These are phyloP conservation scores for Spheniscus humboldti DNA, from an alignment of 2,797 vertebrate species.

Conservation along the genomic window DNA sequence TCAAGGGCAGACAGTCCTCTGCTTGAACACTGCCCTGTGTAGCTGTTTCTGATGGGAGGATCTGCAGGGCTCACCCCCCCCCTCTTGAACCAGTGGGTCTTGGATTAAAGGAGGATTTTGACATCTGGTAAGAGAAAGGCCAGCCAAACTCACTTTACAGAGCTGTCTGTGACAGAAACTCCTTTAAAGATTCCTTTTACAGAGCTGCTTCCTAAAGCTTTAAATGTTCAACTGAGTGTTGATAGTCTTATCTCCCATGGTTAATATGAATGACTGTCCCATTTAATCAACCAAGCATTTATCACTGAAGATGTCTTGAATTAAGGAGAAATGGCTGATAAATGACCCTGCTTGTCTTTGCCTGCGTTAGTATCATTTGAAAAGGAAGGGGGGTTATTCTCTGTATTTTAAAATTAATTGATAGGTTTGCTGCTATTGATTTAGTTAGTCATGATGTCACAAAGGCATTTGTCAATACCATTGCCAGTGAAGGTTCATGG, in stretches of 20 bases:
- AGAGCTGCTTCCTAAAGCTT: background rate
- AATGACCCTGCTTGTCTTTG: background rate
- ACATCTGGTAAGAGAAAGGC: background rate
- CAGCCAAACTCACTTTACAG: background rate
- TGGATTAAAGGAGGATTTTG: background rate
- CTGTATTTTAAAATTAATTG: background rate
- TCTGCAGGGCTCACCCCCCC: background rate
- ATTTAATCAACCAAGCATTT: slow-evolving; percentile 23
- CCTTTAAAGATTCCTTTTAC: background rate
- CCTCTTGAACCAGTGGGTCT: background rate
- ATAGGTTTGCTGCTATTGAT: background rate
- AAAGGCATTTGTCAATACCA: slow-evolving; percentile 28
- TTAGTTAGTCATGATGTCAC: background rate
- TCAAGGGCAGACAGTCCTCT: background rate
- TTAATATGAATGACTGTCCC: background rate
- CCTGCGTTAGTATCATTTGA: background rate
- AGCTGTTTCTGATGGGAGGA: background rate
- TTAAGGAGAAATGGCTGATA: slow-evolving; percentile 10
- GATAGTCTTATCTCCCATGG: slow-evolving; percentile 7
- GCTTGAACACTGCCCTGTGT: background rate
- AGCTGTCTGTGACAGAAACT: background rate
- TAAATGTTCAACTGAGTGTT: background rate
- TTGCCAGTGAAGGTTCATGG: background rate
- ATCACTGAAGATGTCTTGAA: background rate
- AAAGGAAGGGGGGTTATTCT: background rate